Evolutionary conservation across 53 echinoderm and acorn worm genomes (phyloP).

Genomic region (Echinometra lucunter): DNA sequence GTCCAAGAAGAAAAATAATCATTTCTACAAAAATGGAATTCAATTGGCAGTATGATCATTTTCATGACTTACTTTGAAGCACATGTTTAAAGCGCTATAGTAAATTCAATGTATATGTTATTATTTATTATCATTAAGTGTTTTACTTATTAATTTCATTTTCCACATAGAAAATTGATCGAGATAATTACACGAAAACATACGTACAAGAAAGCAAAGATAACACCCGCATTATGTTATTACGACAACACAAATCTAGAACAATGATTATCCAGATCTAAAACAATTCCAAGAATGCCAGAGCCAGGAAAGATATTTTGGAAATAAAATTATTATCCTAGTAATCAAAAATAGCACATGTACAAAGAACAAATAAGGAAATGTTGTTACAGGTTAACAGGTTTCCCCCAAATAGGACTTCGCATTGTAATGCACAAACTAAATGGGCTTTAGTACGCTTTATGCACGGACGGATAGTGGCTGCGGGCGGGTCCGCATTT

Average conservation of each 20-base stretch:
- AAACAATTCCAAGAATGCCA: neutral
- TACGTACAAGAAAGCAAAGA: too few species aligned
- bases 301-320: neutral
- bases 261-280: neutral
- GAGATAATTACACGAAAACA: too few species aligned
- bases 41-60: neutral
- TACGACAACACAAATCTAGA: too few species aligned
- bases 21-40: neutral
- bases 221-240: too few species aligned
- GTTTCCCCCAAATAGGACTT: neutral
- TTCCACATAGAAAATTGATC: too few species aligned
- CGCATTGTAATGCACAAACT: neutral
- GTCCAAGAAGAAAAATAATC: neutral
- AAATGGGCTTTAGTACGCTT: neutral
- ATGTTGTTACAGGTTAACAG: neutral
- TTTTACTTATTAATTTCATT: too few species aligned
- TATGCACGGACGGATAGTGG: neutral
- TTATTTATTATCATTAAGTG: too few species aligned
- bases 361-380: neutral
- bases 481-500: slow-evolving; percentile 17
- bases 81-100: too few species aligned
- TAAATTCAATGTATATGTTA: too few species aligned
- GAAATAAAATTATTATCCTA: neutral
- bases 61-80: too few species aligned
- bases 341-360: neutral